Evolutionary conservation across 2,888 invertebrate species (phyloP), one percentile per base, ranked within the genome.

Genomic region (Oscheius sp.): DNA sequence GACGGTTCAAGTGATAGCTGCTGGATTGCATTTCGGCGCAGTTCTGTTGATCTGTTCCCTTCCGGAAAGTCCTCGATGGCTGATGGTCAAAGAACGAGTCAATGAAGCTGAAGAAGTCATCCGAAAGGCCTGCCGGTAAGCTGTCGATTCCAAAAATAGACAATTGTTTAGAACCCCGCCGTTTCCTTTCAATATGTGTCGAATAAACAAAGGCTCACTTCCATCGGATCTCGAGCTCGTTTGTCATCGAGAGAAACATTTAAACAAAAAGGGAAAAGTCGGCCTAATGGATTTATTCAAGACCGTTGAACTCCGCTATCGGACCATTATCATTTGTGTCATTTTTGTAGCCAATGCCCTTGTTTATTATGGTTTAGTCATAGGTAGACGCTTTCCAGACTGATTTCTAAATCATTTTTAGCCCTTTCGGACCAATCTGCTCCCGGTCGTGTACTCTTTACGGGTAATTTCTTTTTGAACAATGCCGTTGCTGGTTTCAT

Each of bases 261-360:
- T 79, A 69, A 77, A 79, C 46, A 77, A 75, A 23, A 79, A 81
- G 75, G 80, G 77, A 21, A 78, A 77, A 53, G 76, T 80, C 25
- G 72, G 78, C 1, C 76, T 80, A 55, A 53, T 76, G 12, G 77
- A 77, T 55, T 70, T 80, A 29, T 80, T 80, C 69, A 71, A 73
- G 18, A 81, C 77, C 63, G 75, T 74, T 46, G 81, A 79, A 58
- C 74, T 81, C 7, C 75, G 81, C 16, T 81, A 77, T 55, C 79
- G 88, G 18, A 89, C 87, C 7, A 76, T 83, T 12, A 84, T 85
- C 53, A 77, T 88, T 18, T 86, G 86, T 72, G 77, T 85, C 13
- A 84, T 88, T n/a, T 88, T 88, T 84, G 84, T 87, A 46, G 88
- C 88, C 6, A 88, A 88, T 7, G 88, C 88, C 7, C 80, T 88